phyloP scores from a whole-genome alignment of 2,113 vertebrate species.

The Mus spicilegus region DNA sequence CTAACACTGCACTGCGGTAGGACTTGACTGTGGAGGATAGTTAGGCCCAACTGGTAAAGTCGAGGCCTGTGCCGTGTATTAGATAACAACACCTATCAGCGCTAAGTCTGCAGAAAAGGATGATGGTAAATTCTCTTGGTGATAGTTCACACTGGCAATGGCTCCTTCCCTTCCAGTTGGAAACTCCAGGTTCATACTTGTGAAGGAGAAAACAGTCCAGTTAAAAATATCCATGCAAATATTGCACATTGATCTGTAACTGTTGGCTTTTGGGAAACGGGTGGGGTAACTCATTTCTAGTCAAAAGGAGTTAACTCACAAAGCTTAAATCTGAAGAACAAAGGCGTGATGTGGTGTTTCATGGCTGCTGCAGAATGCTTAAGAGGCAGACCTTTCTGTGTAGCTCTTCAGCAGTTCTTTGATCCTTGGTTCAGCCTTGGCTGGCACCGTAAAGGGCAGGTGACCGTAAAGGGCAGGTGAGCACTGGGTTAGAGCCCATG shows the following conservation, averaged over 20 bases:
- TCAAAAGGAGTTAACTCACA: constrained; percentile 21
- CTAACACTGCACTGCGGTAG: neutral
- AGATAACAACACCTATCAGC: neutral
- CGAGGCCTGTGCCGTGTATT: constrained; percentile 6
- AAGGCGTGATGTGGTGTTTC: neutral
- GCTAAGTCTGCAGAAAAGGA: neutral
- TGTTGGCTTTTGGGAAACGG: neutral
- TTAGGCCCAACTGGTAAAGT: neutral
- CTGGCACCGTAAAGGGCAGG: neutral
- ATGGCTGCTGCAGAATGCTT: neutral
- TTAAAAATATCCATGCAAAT: constrained; percentile 23
- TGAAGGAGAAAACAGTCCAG: neutral
- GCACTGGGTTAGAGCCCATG: neutral
- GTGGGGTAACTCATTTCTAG: constrained; percentile 36
- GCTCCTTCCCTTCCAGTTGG: neutral
- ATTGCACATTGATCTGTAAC: neutral
- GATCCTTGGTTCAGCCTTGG: constrained; percentile 8
- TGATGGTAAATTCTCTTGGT: neutral
- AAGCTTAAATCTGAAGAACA: constrained; percentile 41
- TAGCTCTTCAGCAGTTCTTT: neutral
- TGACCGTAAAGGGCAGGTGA: neutral
- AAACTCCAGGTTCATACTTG: constrained; percentile 36
- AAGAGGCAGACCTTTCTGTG: neutral
- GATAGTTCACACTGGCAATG: neutral
- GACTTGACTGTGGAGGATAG: neutral